Conservation (phyloP, 1,140 invertebrate genomes). For the Drosophila eugracilis region DNA sequence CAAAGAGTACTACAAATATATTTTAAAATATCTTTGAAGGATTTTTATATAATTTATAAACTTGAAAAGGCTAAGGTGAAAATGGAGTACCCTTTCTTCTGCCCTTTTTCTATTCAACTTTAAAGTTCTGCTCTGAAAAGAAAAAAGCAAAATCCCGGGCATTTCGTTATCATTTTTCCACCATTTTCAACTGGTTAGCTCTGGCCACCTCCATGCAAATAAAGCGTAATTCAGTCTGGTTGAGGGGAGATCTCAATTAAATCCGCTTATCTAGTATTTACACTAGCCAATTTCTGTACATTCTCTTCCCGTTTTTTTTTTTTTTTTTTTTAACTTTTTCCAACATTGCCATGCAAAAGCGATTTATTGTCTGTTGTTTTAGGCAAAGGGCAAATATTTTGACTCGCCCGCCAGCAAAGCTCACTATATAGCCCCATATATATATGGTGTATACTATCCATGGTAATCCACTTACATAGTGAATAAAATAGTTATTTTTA, state of each 20-base stretch:
- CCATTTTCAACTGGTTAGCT: constrained; percentile 15
- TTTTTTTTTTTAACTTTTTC: no score
- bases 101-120: not conserved
- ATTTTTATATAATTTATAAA: not conserved
- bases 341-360: constrained; percentile 31
- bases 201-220: constrained; percentile 14
- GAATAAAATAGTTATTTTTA: constrained; percentile 56
- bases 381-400: constrained; percentile 51
- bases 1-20: no score
- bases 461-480: constrained; percentile 68
- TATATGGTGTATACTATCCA: constrained; percentile 12
- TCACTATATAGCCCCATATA: constrained; percentile 12
- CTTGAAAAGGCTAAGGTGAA: no score
- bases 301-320: constrained; percentile 9
- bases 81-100: no score
- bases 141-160: not conserved
- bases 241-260: constrained; percentile 49
- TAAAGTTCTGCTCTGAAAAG: not conserved
- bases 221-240: constrained; percentile 24
- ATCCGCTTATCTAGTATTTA: constrained; percentile 57
- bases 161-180: constrained; percentile 39
- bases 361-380: constrained; percentile 56
- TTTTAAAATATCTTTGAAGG: not conserved
- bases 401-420: constrained; percentile 20
- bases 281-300: constrained; percentile 28